Conservation (phyloP, 2,797 vertebrate genomes). For the Loris lydekkerianus region DNA sequence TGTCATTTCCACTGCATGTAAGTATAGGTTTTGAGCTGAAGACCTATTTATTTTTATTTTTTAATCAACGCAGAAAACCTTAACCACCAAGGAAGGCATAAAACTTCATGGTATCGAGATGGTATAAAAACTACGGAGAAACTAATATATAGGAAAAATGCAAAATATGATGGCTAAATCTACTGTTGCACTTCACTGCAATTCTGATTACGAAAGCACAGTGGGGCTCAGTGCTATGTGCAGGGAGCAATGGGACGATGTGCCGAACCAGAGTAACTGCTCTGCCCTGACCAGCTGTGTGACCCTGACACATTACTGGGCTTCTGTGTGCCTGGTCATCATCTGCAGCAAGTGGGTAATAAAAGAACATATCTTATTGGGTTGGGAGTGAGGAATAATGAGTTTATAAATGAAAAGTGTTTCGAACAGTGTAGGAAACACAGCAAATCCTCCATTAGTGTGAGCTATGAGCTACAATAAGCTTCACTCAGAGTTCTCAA, state of each 20-base stretch:
- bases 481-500: neutral
- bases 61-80: conserved; percentile 1
- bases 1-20: neutral
- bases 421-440: neutral
- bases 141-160: neutral
- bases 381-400: neutral
- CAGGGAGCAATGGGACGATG: too few species aligned
- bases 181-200: too few species aligned
- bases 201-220: neutral
- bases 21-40: neutral
- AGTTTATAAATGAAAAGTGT: neutral
- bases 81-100: neutral
- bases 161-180: neutral
- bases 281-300: neutral
- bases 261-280: neutral
- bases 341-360: neutral
- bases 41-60: neutral
- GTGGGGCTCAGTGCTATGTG: rapidly evolving
- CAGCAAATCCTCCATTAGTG: neutral
- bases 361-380: neutral
- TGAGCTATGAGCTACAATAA: neutral
- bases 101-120: neutral
- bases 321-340: neutral
- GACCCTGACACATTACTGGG: too few species aligned
- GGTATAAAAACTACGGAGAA: neutral